Conservation (phyloP, 2,888 invertebrate genomes). For the Portevinia maculata region DNA sequence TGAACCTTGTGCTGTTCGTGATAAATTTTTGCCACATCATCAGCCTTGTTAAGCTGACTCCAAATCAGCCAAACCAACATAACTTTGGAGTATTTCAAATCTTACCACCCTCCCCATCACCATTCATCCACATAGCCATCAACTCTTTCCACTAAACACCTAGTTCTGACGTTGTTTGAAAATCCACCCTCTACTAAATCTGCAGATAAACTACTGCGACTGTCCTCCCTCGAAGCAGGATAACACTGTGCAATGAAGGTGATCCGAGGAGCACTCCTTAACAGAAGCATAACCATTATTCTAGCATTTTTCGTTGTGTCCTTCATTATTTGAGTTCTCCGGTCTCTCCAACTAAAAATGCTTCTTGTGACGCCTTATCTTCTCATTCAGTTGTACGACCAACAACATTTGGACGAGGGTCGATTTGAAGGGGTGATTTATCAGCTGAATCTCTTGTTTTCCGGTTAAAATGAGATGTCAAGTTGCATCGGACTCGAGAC, state of each 20-base stretch:
- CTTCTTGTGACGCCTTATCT: conserved; percentile 48
- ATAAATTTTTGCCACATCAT: conserved; percentile 75
- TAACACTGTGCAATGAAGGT: neutral
- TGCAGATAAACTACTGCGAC: neutral
- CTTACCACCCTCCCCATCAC: conserved; percentile 1
- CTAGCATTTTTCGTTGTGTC: conserved; percentile 43
- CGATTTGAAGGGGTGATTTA: conserved; percentile 59
- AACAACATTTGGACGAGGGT: conserved; percentile 35
- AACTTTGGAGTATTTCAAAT: conserved; percentile 9
- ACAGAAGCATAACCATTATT: conserved; percentile 26
- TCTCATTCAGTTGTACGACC: conserved; percentile 32
- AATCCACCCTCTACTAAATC: conserved; percentile 15
- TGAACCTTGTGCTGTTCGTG: conserved; percentile 75
- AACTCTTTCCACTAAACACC: conserved; percentile 43
- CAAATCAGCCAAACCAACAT: conserved; percentile 2
- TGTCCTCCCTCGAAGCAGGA: neutral
- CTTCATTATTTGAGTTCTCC: conserved; percentile 15
- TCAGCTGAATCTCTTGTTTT: conserved; percentile 80
- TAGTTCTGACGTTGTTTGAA: conserved; percentile 44
- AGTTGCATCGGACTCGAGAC: conserved; percentile 78
- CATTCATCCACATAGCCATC: conserved; percentile 11
- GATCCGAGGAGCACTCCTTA: conserved; percentile 7
- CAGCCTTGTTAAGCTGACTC: conserved; percentile 56
- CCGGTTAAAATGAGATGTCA: conserved; percentile 82
- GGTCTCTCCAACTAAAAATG: conserved; percentile 9